phyloP scores from a whole-genome alignment of 64 coral and sea anemone genomes.

The Orbicella faveolata region DNA sequence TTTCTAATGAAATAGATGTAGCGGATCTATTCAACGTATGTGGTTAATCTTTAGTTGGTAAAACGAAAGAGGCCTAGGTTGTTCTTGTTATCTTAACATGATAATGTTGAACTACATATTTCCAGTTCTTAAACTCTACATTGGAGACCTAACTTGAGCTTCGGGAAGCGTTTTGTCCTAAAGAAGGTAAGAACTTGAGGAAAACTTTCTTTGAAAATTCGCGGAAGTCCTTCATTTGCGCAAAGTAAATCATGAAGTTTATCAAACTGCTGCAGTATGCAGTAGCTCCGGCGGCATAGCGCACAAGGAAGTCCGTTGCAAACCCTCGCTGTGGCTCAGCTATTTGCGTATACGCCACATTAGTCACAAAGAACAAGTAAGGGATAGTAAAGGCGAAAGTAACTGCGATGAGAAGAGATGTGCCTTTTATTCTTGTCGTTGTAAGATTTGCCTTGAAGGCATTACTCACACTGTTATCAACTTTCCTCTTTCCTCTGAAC shows the following conservation, averaged over 20 bases:
- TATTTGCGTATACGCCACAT: neutral
- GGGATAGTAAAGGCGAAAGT: constrained; percentile 34
- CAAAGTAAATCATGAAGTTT: too few species aligned
- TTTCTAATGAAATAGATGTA: too few species aligned
- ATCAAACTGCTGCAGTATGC: neutral
- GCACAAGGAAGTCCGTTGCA: constrained; percentile 1
- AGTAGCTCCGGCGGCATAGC: neutral
- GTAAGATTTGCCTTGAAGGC: neutral
- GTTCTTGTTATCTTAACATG: too few species aligned
- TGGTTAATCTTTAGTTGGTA: too few species aligned
- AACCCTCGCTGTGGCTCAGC: neutral
- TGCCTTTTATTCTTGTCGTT: neutral
- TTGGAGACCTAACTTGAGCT: too few species aligned
- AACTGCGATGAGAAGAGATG: neutral
- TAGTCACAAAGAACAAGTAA: constrained; percentile 4
- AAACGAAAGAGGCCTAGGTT: too few species aligned
- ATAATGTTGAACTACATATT: too few species aligned
- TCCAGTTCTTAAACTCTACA: too few species aligned
- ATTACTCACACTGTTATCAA: neutral
- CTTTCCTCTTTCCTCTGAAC: neutral
- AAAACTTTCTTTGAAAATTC: too few species aligned
- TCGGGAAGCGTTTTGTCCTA: too few species aligned
- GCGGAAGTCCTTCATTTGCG: neutral
- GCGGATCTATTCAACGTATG: too few species aligned
- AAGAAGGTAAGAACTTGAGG: too few species aligned